phyloP scores from a whole-genome alignment of 2,888 invertebrate species.

The Fragum whitleyi region DNA sequence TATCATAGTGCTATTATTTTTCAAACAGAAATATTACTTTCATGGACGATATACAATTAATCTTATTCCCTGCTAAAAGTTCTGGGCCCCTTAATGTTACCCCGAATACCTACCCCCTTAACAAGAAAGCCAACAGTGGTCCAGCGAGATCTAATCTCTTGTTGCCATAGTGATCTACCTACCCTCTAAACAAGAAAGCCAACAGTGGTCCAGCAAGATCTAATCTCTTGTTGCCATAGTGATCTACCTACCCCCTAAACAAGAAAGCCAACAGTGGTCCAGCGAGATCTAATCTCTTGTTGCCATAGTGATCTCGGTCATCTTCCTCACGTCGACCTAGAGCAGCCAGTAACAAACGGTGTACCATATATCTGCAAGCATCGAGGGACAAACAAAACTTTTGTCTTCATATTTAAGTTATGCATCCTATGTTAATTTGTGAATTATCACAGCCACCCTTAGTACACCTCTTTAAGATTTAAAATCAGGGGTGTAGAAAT shows the following conservation, averaged over 20 bases:
- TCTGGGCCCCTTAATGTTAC: too few relatives aligned
- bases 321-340: slow-evolving; percentile 96
- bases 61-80: too few relatives aligned
- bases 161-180: slow-evolving; percentile 97
- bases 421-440: too few relatives aligned
- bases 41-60: too few relatives aligned
- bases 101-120: slow-evolving; percentile 94
- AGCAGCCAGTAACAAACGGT: slow-evolving; percentile 96
- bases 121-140: slow-evolving; percentile 97
- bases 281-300: slow-evolving; percentile 98
- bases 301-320: slow-evolving; percentile 99
- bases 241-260: slow-evolving; percentile 93
- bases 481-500: too few relatives aligned
- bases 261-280: slow-evolving; percentile 98
- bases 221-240: slow-evolving; percentile 99
- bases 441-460: too few relatives aligned
- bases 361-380: slow-evolving; percentile 96
- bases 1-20: too few relatives aligned
- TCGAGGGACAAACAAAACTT: too few relatives aligned
- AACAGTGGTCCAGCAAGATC: slow-evolving; percentile 98
- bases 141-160: slow-evolving; percentile 99
- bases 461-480: too few relatives aligned
- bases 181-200: slow-evolving; percentile 98
- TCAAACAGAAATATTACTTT: too few relatives aligned
- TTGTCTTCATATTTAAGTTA: too few relatives aligned